A percentile compares a stretch with the other conserved stretches of the same genome.
Conservation (phyloP, 2,113 vertebrate genomes). For the Passer montanus region DNA sequence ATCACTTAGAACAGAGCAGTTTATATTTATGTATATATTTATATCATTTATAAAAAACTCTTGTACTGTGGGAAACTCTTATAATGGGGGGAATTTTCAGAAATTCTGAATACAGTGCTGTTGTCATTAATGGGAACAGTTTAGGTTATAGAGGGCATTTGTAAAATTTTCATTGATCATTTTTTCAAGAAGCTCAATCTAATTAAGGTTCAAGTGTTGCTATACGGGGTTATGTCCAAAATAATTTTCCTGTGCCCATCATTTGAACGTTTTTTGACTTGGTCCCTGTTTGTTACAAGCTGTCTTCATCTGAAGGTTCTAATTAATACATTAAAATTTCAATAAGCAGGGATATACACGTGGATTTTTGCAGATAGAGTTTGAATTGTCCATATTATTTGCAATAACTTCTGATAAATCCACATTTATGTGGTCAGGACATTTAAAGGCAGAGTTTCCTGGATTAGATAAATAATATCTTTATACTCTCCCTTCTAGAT, state of each 20-base stretch:
- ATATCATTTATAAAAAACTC: not conserved
- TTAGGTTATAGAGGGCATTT: not conserved
- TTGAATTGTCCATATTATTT: not conserved
- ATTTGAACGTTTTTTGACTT: not conserved
- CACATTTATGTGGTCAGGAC: not conserved
- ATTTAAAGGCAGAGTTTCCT: not conserved
- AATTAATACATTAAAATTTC: not conserved
- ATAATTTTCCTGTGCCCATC: not conserved
- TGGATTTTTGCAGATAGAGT: not conserved
- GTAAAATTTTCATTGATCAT: not conserved
- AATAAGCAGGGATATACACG: not conserved
- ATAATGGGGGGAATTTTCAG: not conserved
- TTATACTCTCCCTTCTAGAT: not conserved
- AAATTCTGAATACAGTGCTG: not conserved
- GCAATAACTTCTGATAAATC: not conserved
- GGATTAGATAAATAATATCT: not conserved
- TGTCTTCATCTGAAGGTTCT: not conserved
- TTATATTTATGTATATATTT: not conserved
- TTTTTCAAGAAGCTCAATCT: not conserved
- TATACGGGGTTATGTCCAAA: not conserved
- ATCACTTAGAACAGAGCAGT: not conserved
- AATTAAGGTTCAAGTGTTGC: not conserved
- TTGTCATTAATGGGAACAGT: not conserved
- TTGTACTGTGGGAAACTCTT: not conserved
- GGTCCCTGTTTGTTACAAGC: not conserved